Conservation (phyloP, 2,113 vertebrate species). For the Polyodon spathula region DNA sequence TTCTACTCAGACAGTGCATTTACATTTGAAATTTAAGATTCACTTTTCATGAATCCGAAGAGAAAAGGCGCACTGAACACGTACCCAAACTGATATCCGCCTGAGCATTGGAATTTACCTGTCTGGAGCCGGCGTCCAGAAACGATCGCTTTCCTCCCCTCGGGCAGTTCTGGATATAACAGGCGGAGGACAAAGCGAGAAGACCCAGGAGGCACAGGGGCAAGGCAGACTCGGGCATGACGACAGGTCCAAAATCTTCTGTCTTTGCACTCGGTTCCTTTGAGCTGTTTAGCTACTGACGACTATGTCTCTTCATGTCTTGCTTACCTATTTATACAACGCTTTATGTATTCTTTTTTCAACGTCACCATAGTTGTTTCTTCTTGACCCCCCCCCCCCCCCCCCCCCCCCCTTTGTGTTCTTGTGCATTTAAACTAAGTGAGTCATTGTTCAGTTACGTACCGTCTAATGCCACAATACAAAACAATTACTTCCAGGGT, state of each 20-base stretch:
- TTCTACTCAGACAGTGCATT: background rate
- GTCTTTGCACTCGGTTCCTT: constrained; percentile 12
- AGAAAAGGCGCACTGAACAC: too few relatives aligned
- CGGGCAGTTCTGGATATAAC: constrained; percentile 97
- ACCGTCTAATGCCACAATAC: background rate
- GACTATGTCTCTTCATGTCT: constrained; percentile 24
- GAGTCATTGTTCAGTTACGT: constrained; percentile 1
- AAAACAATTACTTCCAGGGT: background rate
- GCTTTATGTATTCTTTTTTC: background rate
- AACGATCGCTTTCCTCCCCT: constrained; percentile 77
- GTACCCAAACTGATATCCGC: too few relatives aligned
- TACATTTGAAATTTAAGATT: too few relatives aligned
- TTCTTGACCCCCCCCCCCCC: background rate
- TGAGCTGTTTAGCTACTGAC: background rate
- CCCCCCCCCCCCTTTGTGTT: background rate
- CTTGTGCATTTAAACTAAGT: background rate
- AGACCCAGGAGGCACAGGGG: constrained; percentile 65
- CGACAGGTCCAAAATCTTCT: constrained; percentile 22
- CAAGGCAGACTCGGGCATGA: constrained; percentile 58
- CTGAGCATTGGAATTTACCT: constrained; percentile 46
- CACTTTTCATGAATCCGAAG: too few relatives aligned
- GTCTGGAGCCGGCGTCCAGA: constrained; percentile 52
- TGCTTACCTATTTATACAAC: constrained; percentile 52
- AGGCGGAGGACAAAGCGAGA: constrained; percentile 74
- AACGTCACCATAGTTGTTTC: constrained; percentile 21